phyloP scores from a whole-genome alignment of 30 jellyfish, hydroid and myxozoan genomes.

The Sanderia malayensis region DNA sequence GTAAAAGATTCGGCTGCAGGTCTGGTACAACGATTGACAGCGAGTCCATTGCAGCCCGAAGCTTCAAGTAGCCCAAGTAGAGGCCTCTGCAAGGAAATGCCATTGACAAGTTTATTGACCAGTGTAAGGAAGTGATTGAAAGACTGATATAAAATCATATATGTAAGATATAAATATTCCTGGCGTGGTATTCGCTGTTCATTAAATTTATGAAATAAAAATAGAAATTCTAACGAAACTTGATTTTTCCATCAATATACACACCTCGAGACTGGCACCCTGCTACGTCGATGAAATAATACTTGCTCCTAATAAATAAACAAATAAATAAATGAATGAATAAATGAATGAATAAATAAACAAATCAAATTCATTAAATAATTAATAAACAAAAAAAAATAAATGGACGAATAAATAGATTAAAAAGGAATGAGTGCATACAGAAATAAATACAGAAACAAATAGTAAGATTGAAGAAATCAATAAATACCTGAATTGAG shows the following conservation, averaged over 20 bases:
- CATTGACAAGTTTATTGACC: no score
- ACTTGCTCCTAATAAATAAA: constrained; percentile 71
- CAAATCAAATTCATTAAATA: no score
- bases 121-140: no score
- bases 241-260: not conserved
- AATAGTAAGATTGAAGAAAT: no score
- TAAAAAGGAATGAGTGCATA: no score
- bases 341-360: no score
- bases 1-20: constrained; percentile 79
- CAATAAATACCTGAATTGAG: constrained; percentile 96
- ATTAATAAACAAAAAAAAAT: no score
- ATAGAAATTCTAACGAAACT: no score
- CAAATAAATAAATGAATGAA: not conserved
- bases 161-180: not conserved
- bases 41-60: constrained; percentile 91
- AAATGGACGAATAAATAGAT: no score
- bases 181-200: not conserved
- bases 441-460: no score
- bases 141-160: no score
- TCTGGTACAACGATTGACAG: constrained; percentile 95
- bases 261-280: constrained; percentile 65
- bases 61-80: constrained; percentile 91
- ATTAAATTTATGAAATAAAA: not conserved
- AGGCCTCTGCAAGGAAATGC: constrained; percentile 76
- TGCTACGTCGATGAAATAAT: constrained; percentile 69